A percentile compares a stretch with the other conserved stretches of the same genome.
These are phyloP conservation scores for Enteromius unitaeniatus DNA, from an alignment of 2,797 vertebrate genomes.

Conservation along the genomic window DNA sequence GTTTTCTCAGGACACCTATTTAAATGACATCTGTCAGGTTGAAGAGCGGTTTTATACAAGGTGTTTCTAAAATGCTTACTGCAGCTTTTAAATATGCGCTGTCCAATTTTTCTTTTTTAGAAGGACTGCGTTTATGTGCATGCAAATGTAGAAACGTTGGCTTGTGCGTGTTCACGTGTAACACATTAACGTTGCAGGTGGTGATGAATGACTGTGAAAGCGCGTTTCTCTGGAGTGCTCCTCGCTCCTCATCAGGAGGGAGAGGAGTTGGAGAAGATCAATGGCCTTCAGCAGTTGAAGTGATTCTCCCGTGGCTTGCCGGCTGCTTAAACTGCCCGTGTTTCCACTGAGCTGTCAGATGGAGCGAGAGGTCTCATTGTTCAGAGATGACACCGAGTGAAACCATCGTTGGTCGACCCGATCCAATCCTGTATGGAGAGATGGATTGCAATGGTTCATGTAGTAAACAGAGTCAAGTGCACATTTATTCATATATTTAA, in stretches of 20 bases:
- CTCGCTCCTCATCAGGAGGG: neutral
- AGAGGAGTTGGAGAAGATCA: slow-evolving; percentile 47
- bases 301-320: slow-evolving; percentile 32
- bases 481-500: slow-evolving; percentile 4
- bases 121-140: neutral
- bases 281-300: slow-evolving; percentile 50
- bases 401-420: slow-evolving; percentile 30
- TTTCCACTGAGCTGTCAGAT: slow-evolving; percentile 37
- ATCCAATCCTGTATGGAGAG: slow-evolving; percentile 29
- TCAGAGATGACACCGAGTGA: slow-evolving; percentile 31
- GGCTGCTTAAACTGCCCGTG: slow-evolving; percentile 29
- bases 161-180: neutral
- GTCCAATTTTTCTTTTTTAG: neutral
- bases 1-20: neutral
- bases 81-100: neutral
- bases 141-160: neutral
- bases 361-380: slow-evolving; percentile 34
- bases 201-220: slow-evolving; percentile 51
- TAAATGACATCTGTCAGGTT: slow-evolving; percentile 2
- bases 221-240: slow-evolving; percentile 28
- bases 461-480: neutral
- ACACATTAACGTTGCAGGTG: slow-evolving; percentile 28
- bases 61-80: slow-evolving; percentile 13
- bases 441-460: slow-evolving; percentile 24
- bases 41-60: neutral